phyloP scores from a whole-genome alignment of 2,113 vertebrate genomes.

The Ochotona curzoniae region DNA sequence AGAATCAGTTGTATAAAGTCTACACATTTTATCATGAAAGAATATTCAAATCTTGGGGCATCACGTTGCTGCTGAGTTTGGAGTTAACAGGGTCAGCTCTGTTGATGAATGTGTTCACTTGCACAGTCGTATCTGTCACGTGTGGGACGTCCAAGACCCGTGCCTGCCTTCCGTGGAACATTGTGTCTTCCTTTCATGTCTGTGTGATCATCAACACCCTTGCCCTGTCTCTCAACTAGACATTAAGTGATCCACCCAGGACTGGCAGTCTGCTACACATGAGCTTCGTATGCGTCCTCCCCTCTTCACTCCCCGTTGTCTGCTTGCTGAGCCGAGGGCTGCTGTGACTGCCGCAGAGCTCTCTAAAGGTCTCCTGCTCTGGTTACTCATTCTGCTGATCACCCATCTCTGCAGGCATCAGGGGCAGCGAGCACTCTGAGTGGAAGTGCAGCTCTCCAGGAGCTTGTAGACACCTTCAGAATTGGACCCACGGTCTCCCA shows the following conservation, averaged over 20 bases:
- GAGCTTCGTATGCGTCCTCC: not conserved
- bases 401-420: not conserved
- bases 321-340: not conserved
- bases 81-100: not conserved
- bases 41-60: not conserved
- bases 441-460: constrained; percentile 37
- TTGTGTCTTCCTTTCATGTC: not conserved
- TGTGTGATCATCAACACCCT: not conserved
- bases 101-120: not conserved
- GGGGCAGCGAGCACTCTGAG: not conserved
- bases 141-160: not conserved
- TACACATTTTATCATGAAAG: not conserved
- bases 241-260: not conserved
- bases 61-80: not conserved
- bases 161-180: not conserved
- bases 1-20: not conserved
- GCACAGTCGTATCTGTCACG: not conserved
- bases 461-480: not conserved
- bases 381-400: not conserved
- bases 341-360: not conserved
- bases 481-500: not conserved
- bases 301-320: not conserved
- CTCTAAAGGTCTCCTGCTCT: not conserved
- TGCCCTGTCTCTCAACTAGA: not conserved
- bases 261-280: not conserved